Evolutionary conservation across 1,140 invertebrate genomes (phyloP).

Genomic region (Vollenhovia emeryi): DNA sequence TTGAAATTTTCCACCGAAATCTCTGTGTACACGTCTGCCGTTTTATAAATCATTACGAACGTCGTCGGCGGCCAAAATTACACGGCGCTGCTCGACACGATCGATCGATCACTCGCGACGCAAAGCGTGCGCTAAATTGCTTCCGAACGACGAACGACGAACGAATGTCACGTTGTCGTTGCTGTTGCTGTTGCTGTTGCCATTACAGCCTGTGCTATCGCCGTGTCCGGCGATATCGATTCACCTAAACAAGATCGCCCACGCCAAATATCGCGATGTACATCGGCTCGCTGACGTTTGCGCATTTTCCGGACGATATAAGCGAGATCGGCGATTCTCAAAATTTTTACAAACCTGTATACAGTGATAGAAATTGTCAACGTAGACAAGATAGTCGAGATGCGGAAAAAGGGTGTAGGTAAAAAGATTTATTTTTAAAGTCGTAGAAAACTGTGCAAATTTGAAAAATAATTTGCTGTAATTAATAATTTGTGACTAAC

Average conservation of each 20-base stretch:
- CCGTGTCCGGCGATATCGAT: constrained; percentile 70
- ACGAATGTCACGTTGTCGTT: constrained; percentile 57
- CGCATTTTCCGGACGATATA: background rate
- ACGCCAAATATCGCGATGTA: constrained; percentile 73
- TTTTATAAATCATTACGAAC: constrained; percentile 58
- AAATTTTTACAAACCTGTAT: constrained; percentile 2
- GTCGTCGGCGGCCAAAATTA: constrained; percentile 33
- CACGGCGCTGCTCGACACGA: constrained; percentile 35
- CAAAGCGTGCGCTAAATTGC: constrained; percentile 59
- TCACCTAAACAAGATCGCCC: constrained; percentile 73
- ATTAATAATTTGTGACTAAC: background rate
- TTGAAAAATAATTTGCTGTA: background rate
- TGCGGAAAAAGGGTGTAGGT: background rate
- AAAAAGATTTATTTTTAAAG: background rate
- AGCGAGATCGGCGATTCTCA: background rate
- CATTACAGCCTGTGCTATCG: constrained; percentile 42
- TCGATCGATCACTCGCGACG: constrained; percentile 55
- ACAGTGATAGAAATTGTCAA: background rate
- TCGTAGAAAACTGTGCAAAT: background rate
- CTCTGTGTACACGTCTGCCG: constrained; percentile 4
- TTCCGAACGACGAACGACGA: constrained; percentile 53
- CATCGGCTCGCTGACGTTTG: constrained; percentile 63
- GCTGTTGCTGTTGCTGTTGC: constrained; percentile 42
- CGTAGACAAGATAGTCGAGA: too few species aligned
- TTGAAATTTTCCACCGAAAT: constrained; percentile 16